Base-by-base conservation (phyloP, 2,888 invertebrate species). In the Heliothis peltigera region DNA sequence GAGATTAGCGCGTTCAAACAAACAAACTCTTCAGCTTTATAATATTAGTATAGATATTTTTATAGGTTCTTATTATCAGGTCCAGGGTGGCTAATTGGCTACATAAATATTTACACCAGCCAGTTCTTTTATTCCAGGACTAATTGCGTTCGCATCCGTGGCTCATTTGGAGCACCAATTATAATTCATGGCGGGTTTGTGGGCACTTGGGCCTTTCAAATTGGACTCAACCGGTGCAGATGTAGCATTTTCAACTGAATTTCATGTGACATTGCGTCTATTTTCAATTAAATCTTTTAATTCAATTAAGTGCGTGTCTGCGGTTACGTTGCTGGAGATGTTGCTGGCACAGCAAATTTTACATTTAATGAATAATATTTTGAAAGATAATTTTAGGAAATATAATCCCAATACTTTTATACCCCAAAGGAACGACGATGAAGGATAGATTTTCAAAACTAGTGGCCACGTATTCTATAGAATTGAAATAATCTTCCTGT, bases 121-220 rank as follows among this genome's bases (percentile, higher is more conserved):
- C 22, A 55, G 22, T 65, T 53, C 25, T 47, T 64, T 54, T 49
- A 51, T 28, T 46, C 28, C 25, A 53, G 35, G n/a, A 73, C 72
- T 81, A 84, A 84, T 83, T 81, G 77, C 64, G 62, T 25, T 42
- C 39, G 49, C 52, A 53, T 54, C 57, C 53, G 73, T 43, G 63
- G 71, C 64, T 77, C 71, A 78, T 79, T 80, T 72, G 54, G 58
- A 77, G 72, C 68, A 81, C 77, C 77, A 80, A 80, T 83, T 82
- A 82, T 77, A 74, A 70, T 80, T 73, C 55, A 65, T 32, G 59
- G 57, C 52, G 53, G 57, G 57, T 66, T 44, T 47, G 57, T 59
- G 58, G 7, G 64, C 67, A 68, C 42, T 39, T 39, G 47, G 28
- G 52, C 44, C 43, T 46, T 51, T 49, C 10, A 35, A 54, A 43